Evolutionary conservation across 1,140 invertebrate species (phyloP).

Genomic region (Melipona quadrifasciata): DNA sequence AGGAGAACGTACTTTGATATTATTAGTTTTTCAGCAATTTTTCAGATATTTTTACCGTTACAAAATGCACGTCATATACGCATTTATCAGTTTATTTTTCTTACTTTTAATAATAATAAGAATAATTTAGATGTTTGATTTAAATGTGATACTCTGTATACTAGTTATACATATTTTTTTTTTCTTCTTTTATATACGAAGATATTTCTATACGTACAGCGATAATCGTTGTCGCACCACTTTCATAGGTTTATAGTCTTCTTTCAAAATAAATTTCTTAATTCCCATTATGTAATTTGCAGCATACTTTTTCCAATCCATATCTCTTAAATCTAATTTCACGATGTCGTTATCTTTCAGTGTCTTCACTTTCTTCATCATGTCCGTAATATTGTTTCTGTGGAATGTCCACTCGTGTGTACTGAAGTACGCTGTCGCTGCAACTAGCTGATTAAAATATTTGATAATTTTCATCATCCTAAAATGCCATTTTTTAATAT

Average conservation of each 20-base stretch:
- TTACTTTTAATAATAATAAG: no score
- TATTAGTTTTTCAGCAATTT: no score
- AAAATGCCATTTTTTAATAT: slow-evolving; percentile 19
- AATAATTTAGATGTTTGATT: no score
- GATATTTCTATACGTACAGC: slow-evolving; percentile 79
- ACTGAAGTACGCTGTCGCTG: slow-evolving; percentile 93
- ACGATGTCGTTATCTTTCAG: slow-evolving; percentile 85
- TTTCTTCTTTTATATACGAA: not conserved
- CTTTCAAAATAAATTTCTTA: slow-evolving; percentile 90
- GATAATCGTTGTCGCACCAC: slow-evolving; percentile 85
- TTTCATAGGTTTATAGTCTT: slow-evolving; percentile 85
- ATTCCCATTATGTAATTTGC: slow-evolving; percentile 90
- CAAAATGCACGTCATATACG: no score
- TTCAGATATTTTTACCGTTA: no score
- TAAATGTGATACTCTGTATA: no score
- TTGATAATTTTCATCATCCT: slow-evolving; percentile 93
- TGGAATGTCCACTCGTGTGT: slow-evolving; percentile 93
- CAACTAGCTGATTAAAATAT: slow-evolving; percentile 89
- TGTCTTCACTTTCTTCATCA: slow-evolving; percentile 84
- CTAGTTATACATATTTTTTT: no score
- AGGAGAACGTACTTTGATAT: no score
- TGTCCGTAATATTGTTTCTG: slow-evolving; percentile 87
- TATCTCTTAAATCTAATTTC: slow-evolving; percentile 82
- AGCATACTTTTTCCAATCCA: slow-evolving; percentile 88
- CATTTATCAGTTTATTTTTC: no score